Base-by-base conservation (phyloP, 2,113 vertebrate genomes). In the Orientallactaga bullata region DNA sequence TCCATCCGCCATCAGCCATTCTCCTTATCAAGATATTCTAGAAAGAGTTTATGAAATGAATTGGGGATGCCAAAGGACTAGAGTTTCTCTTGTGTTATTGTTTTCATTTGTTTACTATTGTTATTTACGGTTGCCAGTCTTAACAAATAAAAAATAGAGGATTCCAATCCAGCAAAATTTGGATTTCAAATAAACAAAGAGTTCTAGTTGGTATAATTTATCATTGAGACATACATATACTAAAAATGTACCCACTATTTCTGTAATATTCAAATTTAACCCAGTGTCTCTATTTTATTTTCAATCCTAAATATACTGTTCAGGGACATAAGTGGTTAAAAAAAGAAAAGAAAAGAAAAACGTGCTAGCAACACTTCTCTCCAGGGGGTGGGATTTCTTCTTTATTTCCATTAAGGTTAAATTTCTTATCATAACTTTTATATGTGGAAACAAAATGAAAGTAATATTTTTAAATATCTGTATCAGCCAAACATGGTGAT, bases 211-310 rank as follows among this genome's bases (percentile, higher is more conserved):
- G 74, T 73, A 11, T 60, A 81, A 85, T 5, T 30, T 80, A 79
- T 73, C 30, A 68, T 79, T 74, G 47, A 58, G 18, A 61, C 23
- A 83, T 72, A 79, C 12, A 65, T 58, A 79, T 23, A 73, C 30
- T 39, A 71, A 94, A 63, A 65, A 65, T 35, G 9, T 17, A 60
- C 51, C 81, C 17, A 16, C 32, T 72, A 5, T 37, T 91, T 60
- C 66, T 85, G 68, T 95, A 35, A 81, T 71, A 82, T 82, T 82
- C 26, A 88, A 58, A 84, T 76, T 55, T 68, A 93, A 35, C 26
- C 55, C 4, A 63, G 13, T 24, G 47, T 20, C 60, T 96, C 32
- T 77, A 55, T 88, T 85, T 71, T 72, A 90, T 83, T 60, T 76
- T 39, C 23, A 92, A 58, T 5, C 4, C 17, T 90, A 42, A 0